Conservation (phyloP, 1,140 invertebrate species). For the Araneus ventricosus region DNA sequence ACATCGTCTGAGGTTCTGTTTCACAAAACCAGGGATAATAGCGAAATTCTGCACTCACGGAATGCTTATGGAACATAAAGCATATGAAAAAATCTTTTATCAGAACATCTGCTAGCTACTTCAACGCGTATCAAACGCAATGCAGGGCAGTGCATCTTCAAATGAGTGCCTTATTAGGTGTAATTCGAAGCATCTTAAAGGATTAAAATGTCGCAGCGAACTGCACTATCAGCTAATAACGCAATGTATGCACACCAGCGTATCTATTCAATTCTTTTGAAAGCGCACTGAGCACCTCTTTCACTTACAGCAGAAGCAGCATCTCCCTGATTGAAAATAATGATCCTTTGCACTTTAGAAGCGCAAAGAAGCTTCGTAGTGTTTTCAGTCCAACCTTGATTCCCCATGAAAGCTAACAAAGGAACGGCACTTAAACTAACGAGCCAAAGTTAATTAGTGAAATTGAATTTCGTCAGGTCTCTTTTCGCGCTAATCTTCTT, state of each 20-base stretch:
- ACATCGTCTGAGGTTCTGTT: too few relatives aligned
- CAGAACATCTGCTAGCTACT: too few relatives aligned
- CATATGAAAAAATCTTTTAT: too few relatives aligned
- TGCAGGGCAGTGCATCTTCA: too few relatives aligned
- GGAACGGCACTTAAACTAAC: neutral
- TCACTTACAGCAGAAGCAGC: neutral
- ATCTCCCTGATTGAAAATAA: constrained; percentile 18
- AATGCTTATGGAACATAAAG: too few relatives aligned
- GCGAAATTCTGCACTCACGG: too few relatives aligned
- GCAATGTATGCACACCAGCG: neutral
- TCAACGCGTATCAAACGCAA: too few relatives aligned
- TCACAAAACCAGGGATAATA: too few relatives aligned
- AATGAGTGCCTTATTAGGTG: too few relatives aligned
- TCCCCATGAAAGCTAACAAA: constrained; percentile 7
- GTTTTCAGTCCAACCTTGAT: neutral
- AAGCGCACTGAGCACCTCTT: neutral
- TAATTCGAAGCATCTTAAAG: too few relatives aligned
- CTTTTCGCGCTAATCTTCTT: neutral
- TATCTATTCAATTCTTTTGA: neutral
- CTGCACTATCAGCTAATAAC: too few relatives aligned
- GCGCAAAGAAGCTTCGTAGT: neutral
- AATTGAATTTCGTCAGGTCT: constrained; percentile 34
- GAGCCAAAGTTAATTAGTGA: constrained; percentile 30
- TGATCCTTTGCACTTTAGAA: neutral
- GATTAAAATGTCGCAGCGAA: too few relatives aligned